These are phyloP conservation scores for Delphinapterus leucas DNA, from an alignment of 2,113 vertebrate genomes.

Conservation along the genomic window DNA sequence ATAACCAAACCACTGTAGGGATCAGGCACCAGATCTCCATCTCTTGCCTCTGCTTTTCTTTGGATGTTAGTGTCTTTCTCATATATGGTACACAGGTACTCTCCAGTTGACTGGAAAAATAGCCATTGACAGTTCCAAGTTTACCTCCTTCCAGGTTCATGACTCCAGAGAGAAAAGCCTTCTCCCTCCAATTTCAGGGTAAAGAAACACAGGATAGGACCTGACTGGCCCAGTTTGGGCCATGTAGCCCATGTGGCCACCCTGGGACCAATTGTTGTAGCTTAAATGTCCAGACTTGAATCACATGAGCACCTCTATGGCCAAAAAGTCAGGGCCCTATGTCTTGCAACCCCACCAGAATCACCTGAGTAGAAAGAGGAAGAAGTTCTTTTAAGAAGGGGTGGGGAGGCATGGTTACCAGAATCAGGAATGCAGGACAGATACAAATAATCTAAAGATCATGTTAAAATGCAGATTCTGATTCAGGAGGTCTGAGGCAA, in stretches of 20 bases:
- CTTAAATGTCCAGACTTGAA: neutral
- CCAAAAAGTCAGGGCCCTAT: neutral
- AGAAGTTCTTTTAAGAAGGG: neutral
- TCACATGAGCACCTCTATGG: neutral
- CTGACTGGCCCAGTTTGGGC: neutral
- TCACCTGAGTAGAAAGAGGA: neutral
- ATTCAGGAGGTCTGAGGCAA: neutral
- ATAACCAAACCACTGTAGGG: neutral
- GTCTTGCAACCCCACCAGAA: neutral
- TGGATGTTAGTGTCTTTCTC: neutral
- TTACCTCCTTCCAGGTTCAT: neutral
- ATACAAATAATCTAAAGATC: neutral
- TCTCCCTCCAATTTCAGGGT: neutral
- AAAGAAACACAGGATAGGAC: neutral
- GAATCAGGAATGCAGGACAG: neutral
- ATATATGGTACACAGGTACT: fast-evolving
- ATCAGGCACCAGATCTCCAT: no score
- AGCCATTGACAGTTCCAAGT: neutral
- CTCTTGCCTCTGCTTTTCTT: neutral
- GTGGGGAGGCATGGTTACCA: neutral
- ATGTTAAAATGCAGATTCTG: neutral
- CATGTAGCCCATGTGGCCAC: neutral
- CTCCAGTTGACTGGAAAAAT: neutral
- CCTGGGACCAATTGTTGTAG: neutral
- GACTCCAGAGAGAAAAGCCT: neutral